Base-by-base conservation (phyloP, 2,888 invertebrate genomes). In the Suillia variegata region DNA sequence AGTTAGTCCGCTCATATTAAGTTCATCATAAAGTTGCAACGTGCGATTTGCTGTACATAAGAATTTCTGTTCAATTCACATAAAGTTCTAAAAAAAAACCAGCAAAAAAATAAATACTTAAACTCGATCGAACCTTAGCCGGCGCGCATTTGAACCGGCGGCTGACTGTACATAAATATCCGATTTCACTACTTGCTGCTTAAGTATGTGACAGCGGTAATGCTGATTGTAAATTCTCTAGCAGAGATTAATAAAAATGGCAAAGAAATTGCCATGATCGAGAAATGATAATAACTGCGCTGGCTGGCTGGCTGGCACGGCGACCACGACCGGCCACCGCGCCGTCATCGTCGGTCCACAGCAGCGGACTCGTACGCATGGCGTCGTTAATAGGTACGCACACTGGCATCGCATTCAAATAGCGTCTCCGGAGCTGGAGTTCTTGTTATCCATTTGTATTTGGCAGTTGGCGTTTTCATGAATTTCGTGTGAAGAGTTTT, bases 191-290 rank as follows among this genome's bases (percentile, higher is more conserved):
- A 74, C 71, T 67, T 66, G 55, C 60, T 62, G 61, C 71, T 66
- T 60, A 61, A 52, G 47, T 64, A 58, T 62, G 64, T 59, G 61
- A 64, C 58, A 51, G 33, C 51, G 18, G 52, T 61, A 61, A 62
- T 62, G 62, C 62, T 64, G 75, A 75, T 75, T 75, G 75, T 76
- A 73, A 75, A 76, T 76, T 75, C 75, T 71, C 69, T 67, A n/a
- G n/a, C 67, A 69, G 69, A 75, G 75, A 75, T 76, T 77, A 75
- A 75, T 76, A 75, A 75, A 76, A 73, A 74, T 75, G 72, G 72
- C 71, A 73, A 75, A 72, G 75, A 75, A 75, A 76, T 76, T 75
- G 75, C 76, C 75, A 75, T 75, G 75, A 75, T 76, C 76, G 72
- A 74, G 75, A 76, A 74, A 38, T n/a, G n/a, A 38, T 38, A n/a